Base-by-base conservation (phyloP, 2,888 invertebrate species). In the Micoletzkya japonica region DNA sequence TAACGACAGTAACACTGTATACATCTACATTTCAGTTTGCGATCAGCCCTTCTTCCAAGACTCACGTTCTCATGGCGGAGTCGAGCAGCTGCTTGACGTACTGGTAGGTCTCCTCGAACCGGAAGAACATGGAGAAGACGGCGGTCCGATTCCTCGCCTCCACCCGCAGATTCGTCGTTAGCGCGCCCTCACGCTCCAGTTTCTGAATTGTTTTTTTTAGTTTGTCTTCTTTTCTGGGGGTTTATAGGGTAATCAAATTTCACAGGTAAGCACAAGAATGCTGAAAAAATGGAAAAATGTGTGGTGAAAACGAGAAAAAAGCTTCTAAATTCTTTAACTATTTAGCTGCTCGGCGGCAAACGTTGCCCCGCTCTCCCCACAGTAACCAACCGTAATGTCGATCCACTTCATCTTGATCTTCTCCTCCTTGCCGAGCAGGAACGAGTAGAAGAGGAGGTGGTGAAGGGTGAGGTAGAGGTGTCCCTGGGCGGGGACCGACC, bases 401-500 rank as follows among this genome's bases (percentile, higher is more conserved):
- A 92, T 91, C 94, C 94, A 95, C 81, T 93, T 90, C 70, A 96
- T 90, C 77, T 92, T 91, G 60, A 95, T 89, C 82, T 92, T 92
- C 4, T 93, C 93, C 86, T 95, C 94, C 72, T 90, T 91, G 10
- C 95, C 94, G 87, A 97, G 90, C 84, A 97, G 91, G 85, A 93
- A 94, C 0, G 96, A 93, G 87, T 96, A 92, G 88, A 97, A 98
- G 86, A 95, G 95, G 86, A 96, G 90, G 86, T 94, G 93, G 86
- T 95, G 94, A 44, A 97, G 91, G 28, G 95, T 95, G n/a, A 97
- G 89, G 86, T 96, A 98, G 86, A 97, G 89, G 91, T 94, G 94
- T 39, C 97, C 97, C 88, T 96, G 96, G n/a, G 93, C 89, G 0
- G 95, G 96, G 78, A 97, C 89, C 86, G 91, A 91, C 44, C 93